Percentiles rank a stretch among this genome's conserved stretches.
Conservation (phyloP, 2,113 vertebrate genomes). For the Oryzias celebensis region DNA sequence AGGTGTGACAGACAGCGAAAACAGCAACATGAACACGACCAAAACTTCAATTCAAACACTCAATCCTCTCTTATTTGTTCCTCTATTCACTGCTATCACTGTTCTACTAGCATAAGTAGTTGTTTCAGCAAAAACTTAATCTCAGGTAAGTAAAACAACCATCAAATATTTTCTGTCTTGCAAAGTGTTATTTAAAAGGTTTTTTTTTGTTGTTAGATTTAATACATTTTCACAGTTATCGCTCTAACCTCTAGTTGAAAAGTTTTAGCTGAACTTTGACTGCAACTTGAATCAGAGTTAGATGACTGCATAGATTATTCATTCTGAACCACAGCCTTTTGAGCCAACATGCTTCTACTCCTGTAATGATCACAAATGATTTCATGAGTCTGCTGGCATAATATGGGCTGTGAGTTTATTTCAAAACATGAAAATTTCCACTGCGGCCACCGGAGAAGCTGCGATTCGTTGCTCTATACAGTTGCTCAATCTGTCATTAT, state of each 20-base stretch:
- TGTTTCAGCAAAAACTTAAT: too few relatives aligned
- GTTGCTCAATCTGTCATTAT: not conserved
- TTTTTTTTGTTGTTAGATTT: too few relatives aligned
- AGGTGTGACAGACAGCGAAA: too few relatives aligned
- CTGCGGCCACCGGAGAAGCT: fast-evolving
- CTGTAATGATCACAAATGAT: not conserved
- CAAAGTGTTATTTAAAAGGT: too few relatives aligned
- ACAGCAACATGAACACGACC: too few relatives aligned
- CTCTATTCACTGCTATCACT: too few relatives aligned
- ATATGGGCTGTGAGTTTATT: conserved; percentile 20
- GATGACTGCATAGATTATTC: not conserved
- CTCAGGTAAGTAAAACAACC: too few relatives aligned
- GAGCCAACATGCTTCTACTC: not conserved
- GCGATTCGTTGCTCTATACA: not conserved
- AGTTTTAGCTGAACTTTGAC: not conserved
- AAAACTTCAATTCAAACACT: too few relatives aligned
- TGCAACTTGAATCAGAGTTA: not conserved
- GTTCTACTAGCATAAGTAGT: too few relatives aligned
- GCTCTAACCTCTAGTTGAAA: not conserved
- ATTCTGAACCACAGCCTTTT: conserved; percentile 14
- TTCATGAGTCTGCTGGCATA: conserved; percentile 13
- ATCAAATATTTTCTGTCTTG: too few relatives aligned
- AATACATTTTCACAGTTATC: too few relatives aligned
- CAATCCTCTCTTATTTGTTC: too few relatives aligned
- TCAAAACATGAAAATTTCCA: conserved; percentile 35